Evolutionary conservation across 2,797 vertebrate species (phyloP), one percentile per base, ranked within the genome.

Genomic region (Rhynchonycteris naso): DNA sequence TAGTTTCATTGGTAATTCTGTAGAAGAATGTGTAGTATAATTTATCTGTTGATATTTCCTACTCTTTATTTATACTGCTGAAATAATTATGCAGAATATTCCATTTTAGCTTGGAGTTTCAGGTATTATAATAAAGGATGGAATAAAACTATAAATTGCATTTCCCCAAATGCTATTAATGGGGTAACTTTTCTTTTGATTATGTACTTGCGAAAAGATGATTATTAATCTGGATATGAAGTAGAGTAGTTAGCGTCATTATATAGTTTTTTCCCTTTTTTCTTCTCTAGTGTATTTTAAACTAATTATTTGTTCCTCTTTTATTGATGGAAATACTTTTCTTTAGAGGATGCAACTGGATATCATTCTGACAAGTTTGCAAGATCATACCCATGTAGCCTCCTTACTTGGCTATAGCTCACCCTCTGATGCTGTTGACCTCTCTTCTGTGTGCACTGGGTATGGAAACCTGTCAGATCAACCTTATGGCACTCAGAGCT

Each of bases 271-370:
- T 1, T 66, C 75, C 13, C 76, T 93, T 33, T 50, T 91, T 47
- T 13, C 38, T 58, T 82, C 89, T 84, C 18, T 78, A 72, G 24
- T 54, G 38, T 8, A 24, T 94, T 93, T 84, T 80, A 80, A 85
- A 38, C 47, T 88, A 88, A 85, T 85, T 12, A 21, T 0, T 18
- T 96, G 59, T 50, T 88, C 50, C 18, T 96, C 9, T 97, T 96
- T 96, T 19, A n/a, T 96, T 88, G 8, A 35, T 91, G 93, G 50
- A 83, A 68, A 85, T 87, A 58, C 72, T 93, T 94, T 96, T 81
- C 50, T 97, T 95, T 97, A 99, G 99, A 98, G 99, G 97, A 99
- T 99, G 99, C 99, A 99, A 90, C 4, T 99, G 97, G 99, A 99
- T 97, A 99, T 99, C 88, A 99, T 99, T 97, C 97, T 99, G 97